Conservation (phyloP, 1,140 invertebrate genomes). For the Lucilia sericata region DNA sequence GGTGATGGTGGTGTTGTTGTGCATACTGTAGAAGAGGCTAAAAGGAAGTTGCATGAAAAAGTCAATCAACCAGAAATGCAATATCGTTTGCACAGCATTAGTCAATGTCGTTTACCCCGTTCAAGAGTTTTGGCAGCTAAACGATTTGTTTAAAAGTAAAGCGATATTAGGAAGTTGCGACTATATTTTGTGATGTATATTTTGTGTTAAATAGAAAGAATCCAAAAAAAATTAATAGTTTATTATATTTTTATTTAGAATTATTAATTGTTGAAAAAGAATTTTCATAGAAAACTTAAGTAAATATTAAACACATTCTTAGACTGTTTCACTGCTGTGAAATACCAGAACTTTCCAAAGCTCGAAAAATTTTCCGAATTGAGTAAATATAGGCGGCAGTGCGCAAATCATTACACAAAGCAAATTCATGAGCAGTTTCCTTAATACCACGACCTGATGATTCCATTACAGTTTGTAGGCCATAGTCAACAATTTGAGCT, state of each 20-base stretch:
- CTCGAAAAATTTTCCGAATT: constrained; percentile 86
- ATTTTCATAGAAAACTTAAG: too few species aligned
- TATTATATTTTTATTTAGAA: too few species aligned
- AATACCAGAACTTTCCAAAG: constrained; percentile 79
- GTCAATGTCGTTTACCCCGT: constrained; percentile 50
- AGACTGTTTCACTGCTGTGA: constrained; percentile 48
- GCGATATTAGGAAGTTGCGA: neutral
- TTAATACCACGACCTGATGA: constrained; percentile 78
- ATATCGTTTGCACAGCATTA: constrained; percentile 52
- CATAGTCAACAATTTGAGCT: constrained; percentile 86
- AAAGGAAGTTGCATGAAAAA: constrained; percentile 48
- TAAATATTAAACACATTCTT: too few species aligned
- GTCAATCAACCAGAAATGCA: constrained; percentile 51
- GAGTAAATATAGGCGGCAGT: constrained; percentile 86
- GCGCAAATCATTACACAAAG: constrained; percentile 83
- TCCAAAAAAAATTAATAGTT: too few species aligned
- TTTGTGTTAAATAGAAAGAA: neutral
- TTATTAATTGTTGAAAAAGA: too few species aligned
- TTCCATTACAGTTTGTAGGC: constrained; percentile 85
- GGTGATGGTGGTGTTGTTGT: constrained; percentile 45
- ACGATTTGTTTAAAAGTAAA: constrained; percentile 29
- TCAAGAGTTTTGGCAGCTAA: constrained; percentile 49
- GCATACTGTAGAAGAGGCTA: constrained; percentile 39
- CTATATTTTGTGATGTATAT: neutral
- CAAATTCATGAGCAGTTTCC: constrained; percentile 77